Percentiles rank a stretch among this genome's conserved stretches.
phyloP scores from a whole-genome alignment of 2,888 invertebrate genomes.

The Agrotis clavis region DNA sequence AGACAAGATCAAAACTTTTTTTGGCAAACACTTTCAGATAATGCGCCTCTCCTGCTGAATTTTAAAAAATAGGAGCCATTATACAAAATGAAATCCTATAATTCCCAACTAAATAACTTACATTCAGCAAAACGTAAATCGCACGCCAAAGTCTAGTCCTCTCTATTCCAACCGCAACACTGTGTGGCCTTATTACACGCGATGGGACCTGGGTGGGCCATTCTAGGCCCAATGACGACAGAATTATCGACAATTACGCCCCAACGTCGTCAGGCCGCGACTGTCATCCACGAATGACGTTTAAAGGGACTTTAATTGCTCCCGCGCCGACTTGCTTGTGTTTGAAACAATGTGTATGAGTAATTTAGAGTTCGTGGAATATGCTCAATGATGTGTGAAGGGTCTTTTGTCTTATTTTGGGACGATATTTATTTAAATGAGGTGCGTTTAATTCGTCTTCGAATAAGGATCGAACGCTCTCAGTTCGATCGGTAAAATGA shows the following conservation, averaged over 20 bases:
- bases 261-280: constrained; percentile 69
- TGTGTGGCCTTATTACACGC: constrained; percentile 61
- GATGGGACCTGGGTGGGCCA: constrained; percentile 70
- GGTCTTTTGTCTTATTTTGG: constrained; percentile 48
- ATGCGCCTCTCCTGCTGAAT: no score
- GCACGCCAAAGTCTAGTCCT: constrained; percentile 40
- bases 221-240: constrained; percentile 68
- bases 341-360: constrained; percentile 58
- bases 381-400: constrained; percentile 55
- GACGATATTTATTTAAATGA: constrained; percentile 43
- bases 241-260: constrained; percentile 78
- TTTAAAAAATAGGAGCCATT: neutral
- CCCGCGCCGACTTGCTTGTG: constrained; percentile 51
- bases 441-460: constrained; percentile 14
- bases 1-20: neutral
- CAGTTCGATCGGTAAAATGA: neutral
- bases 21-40: neutral
- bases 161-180: constrained; percentile 31
- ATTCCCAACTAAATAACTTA: neutral
- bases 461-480: neutral
- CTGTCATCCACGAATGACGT: constrained; percentile 66
- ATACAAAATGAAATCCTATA: neutral
- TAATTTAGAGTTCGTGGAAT: constrained; percentile 58
- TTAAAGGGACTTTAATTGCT: constrained; percentile 66
- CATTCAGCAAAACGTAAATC: constrained; percentile 11